Percentiles rank a stretch among this genome's conserved stretches.
Conservation (phyloP, 2,113 vertebrate species). For the Lepisosteus osseus region DNA sequence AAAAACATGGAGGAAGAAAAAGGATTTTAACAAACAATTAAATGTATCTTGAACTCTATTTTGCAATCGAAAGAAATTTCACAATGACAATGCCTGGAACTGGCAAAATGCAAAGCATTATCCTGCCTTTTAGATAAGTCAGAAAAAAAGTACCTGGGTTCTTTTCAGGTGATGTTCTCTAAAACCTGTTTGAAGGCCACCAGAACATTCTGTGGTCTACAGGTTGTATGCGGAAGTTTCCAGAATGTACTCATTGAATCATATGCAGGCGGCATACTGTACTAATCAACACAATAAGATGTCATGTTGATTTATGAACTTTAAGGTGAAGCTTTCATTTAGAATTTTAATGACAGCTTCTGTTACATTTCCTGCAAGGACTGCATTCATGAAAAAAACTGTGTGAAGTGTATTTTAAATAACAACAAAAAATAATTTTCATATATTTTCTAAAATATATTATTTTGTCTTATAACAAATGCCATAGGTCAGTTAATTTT, state of each 20-base stretch:
- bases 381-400: not conserved
- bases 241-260: not conserved
- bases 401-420: too few species aligned
- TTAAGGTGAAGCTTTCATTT: not conserved
- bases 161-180: conserved; percentile 1
- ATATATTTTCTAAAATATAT: too few species aligned
- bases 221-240: not conserved
- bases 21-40: too few species aligned
- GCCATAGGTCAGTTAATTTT: too few species aligned
- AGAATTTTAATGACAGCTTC: not conserved
- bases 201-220: not conserved
- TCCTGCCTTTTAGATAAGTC: not conserved
- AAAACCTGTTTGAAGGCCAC: conserved; percentile 7
- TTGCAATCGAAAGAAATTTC: too few species aligned
- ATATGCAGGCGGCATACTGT: not conserved
- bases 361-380: not conserved
- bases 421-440: too few species aligned
- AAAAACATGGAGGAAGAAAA: too few species aligned
- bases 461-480: too few species aligned
- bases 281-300: not conserved
- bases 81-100: not conserved
- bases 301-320: not conserved
- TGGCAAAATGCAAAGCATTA: conserved; percentile 1
- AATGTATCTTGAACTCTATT: too few species aligned
- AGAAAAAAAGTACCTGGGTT: not conserved